Conservation (phyloP, 2,797 vertebrate species). For the Sebastes baramenuke region DNA sequence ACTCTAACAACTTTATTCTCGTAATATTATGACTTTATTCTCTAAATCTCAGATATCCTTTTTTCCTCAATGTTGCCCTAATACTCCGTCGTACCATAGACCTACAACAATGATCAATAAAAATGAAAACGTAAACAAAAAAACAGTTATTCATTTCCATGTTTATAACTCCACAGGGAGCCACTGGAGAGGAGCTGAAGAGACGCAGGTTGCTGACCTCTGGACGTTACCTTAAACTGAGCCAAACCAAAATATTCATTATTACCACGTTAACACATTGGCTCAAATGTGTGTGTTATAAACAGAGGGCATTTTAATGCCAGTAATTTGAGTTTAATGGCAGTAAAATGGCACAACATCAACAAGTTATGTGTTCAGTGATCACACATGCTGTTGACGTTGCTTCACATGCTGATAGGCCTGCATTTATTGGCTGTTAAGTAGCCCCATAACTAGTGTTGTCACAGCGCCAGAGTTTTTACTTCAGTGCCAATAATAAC, state of each 20-base stretch:
- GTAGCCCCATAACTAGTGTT: not conserved
- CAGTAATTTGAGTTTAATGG: conserved; percentile 29
- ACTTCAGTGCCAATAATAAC: not conserved
- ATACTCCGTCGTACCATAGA: no score
- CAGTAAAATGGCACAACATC: conserved; percentile 19
- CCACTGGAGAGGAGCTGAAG: no score
- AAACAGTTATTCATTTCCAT: no score
- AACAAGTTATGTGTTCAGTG: conserved; percentile 24
- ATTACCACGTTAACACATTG: not conserved
- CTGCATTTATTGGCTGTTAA: conserved; percentile 4
- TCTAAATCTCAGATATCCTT: no score
- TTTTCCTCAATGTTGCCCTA: no score
- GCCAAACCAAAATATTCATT: not conserved
- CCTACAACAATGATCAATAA: no score
- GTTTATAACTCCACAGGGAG: no score
- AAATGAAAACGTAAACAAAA: no score
- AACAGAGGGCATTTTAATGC: conserved; percentile 30
- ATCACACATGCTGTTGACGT: conserved; percentile 12
- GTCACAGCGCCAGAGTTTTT: not conserved
- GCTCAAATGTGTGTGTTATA: not conserved
- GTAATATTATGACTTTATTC: no score
- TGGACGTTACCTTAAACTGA: not conserved
- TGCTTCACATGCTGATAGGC: conserved; percentile 12
- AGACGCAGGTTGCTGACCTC: no score
- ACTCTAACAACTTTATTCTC: no score